These are phyloP conservation scores for Tigriopus californicus DNA, from an alignment of 2,888 invertebrate genomes.

Conservation along the genomic window DNA sequence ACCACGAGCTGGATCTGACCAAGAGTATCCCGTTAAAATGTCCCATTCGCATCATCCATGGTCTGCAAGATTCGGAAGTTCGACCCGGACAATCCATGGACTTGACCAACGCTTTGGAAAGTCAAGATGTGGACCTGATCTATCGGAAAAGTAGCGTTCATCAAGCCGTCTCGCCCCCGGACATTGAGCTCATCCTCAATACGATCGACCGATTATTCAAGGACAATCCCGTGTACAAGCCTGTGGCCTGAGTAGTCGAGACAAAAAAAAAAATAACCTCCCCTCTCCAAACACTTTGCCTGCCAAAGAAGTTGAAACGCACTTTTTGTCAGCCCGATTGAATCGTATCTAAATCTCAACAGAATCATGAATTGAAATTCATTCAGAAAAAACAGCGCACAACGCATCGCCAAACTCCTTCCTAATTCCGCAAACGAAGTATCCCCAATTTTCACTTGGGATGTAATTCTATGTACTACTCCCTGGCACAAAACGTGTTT, in stretches of 20 bases:
- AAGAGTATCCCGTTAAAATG: not conserved
- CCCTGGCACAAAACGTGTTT: no score
- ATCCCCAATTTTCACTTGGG: no score
- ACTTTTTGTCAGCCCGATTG: not conserved
- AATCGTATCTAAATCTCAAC: no score
- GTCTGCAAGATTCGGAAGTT: slow-evolving; percentile 10
- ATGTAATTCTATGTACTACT: no score
- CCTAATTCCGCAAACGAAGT: no score
- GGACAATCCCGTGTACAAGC: not conserved
- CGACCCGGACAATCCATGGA: not conserved
- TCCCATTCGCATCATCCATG: slow-evolving; percentile 14
- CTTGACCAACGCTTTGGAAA: not conserved
- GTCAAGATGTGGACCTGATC: slow-evolving; percentile 14
- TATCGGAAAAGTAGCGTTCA: slow-evolving; percentile 7
- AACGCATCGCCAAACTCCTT: no score
- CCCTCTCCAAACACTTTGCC: not conserved
- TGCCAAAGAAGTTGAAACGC: not conserved
- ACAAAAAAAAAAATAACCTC: not conserved
- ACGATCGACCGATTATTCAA: slow-evolving; percentile 10
- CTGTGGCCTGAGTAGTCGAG: no score
- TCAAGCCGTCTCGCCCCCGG: slow-evolving; percentile 7
- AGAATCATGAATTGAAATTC: no score
- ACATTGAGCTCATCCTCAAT: slow-evolving; percentile 12
- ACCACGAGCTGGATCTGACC: not conserved
- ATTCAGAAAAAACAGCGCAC: no score